Conservation (phyloP, 2,113 vertebrate species). For the Terrapene triunguis region DNA sequence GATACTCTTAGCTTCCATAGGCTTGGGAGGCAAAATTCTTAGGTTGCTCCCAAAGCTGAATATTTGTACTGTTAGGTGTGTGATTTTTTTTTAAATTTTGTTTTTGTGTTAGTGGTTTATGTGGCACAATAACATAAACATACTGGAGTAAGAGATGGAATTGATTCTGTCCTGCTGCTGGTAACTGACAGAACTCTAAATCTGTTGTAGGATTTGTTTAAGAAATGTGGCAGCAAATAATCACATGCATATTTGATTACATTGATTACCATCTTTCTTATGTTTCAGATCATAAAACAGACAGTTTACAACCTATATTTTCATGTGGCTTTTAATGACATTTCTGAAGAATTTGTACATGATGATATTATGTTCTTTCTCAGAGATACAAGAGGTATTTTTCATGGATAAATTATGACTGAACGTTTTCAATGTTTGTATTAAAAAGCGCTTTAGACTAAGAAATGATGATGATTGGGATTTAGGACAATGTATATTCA, state of each 20-base stretch:
- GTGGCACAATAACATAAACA: background rate
- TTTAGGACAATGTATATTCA: background rate
- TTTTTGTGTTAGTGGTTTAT: background rate
- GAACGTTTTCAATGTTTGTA: background rate
- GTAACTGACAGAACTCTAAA: background rate
- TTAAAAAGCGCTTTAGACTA: background rate
- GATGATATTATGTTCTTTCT: constrained; percentile 86
- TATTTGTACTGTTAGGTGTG: background rate
- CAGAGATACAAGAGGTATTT: constrained; percentile 86
- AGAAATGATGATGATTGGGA: background rate
- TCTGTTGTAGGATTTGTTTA: background rate
- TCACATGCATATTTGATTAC: background rate
- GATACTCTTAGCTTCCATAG: background rate
- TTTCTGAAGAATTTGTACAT: constrained; percentile 83
- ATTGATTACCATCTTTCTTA: background rate
- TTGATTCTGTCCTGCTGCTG: background rate
- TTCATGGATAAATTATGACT: background rate
- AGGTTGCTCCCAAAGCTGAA: background rate
- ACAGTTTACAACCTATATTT: constrained; percentile 78
- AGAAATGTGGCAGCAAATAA: background rate
- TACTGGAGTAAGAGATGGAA: background rate
- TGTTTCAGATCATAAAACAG: constrained; percentile 78
- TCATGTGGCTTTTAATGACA: constrained; percentile 73
- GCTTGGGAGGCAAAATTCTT: background rate
- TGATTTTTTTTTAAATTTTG: background rate